A percentile compares a stretch with the other conserved stretches of the same genome.
phyloP scores from a whole-genome alignment of 2,113 vertebrate species.

The Centropristis striata region DNA sequence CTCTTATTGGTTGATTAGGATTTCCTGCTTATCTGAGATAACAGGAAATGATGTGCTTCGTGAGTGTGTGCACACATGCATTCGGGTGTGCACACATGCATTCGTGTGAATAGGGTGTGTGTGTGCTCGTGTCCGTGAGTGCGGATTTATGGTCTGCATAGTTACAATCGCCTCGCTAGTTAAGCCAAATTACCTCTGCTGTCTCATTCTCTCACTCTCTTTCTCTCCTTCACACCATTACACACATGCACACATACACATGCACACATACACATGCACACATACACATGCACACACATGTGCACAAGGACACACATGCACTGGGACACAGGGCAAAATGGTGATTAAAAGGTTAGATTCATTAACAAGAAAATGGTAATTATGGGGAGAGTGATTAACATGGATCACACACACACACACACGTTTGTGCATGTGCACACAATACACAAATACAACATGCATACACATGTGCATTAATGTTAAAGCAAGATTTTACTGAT shows the following conservation, averaged over 20 bases:
- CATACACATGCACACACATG: not conserved
- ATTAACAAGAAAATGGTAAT: constrained; percentile 74
- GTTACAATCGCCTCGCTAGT: constrained; percentile 49
- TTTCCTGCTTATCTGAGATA: constrained; percentile 69
- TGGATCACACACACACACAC: constrained; percentile 20
- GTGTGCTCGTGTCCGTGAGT: constrained; percentile 11
- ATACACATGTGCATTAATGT: no score
- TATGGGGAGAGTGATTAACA: constrained; percentile 67
- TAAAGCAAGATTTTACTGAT: not conserved
- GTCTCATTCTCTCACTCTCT: constrained; percentile 15
- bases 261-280: not conserved
- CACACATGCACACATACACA: constrained; percentile 5
- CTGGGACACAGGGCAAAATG: constrained; percentile 42
- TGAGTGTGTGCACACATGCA: not conserved
- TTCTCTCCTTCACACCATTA: constrained; percentile 6
- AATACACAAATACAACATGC: not conserved
- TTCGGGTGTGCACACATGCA: not conserved
- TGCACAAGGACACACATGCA: not conserved
- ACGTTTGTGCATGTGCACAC: not conserved
- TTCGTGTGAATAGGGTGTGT: not conserved
- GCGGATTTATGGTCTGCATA: constrained; percentile 63
- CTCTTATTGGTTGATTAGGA: constrained; percentile 65
- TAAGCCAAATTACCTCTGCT: constrained; percentile 72
- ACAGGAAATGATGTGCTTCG: constrained; percentile 55
- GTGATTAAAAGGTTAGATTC: constrained; percentile 76